A percentile compares a stretch with the other conserved stretches of the same genome.
phyloP scores from a whole-genome alignment of 2,113 vertebrate genomes.

The Sphaerodactylus townsendi region DNA sequence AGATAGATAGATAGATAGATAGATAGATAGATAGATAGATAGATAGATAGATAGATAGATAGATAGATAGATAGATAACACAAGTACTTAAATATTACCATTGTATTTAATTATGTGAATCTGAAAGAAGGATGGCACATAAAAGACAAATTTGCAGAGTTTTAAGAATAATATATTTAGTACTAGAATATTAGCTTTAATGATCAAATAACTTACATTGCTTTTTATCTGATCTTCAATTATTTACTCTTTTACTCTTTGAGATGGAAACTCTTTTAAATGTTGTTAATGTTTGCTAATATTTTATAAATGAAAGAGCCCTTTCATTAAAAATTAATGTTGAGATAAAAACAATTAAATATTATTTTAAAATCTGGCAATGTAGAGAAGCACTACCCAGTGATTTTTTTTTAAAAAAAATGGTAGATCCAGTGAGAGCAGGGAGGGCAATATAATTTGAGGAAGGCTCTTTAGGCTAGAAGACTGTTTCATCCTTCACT shows the following conservation, averaged over 20 bases:
- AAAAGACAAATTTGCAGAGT: not conserved
- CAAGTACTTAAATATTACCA: not conserved
- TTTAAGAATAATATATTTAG: not conserved
- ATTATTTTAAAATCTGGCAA: slow-evolving; percentile 2
- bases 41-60: too few relatives aligned
- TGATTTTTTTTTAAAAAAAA: not conserved
- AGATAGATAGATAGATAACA: too few relatives aligned
- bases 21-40: too few relatives aligned
- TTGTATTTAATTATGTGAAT: not conserved
- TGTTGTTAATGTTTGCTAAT: slow-evolving; percentile 9
- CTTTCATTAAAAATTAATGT: not conserved
- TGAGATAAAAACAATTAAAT: slow-evolving; percentile 20
- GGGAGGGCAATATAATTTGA: not conserved
- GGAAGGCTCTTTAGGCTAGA: too few relatives aligned
- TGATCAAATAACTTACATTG: slow-evolving; percentile 5
- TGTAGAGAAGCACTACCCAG: not conserved
- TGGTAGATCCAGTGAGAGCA: not conserved
- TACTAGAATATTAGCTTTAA: slow-evolving; percentile 13
- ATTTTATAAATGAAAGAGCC: not conserved
- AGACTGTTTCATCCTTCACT: too few relatives aligned
- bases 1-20: too few relatives aligned
- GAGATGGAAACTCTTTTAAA: slow-evolving; percentile 12
- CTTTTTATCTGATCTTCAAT: slow-evolving; percentile 18
- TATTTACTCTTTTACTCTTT: slow-evolving; percentile 1
- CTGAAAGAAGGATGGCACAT: not conserved